phyloP scores from a whole-genome alignment of 2,797 vertebrate genomes.

The Catharus ustulatus region DNA sequence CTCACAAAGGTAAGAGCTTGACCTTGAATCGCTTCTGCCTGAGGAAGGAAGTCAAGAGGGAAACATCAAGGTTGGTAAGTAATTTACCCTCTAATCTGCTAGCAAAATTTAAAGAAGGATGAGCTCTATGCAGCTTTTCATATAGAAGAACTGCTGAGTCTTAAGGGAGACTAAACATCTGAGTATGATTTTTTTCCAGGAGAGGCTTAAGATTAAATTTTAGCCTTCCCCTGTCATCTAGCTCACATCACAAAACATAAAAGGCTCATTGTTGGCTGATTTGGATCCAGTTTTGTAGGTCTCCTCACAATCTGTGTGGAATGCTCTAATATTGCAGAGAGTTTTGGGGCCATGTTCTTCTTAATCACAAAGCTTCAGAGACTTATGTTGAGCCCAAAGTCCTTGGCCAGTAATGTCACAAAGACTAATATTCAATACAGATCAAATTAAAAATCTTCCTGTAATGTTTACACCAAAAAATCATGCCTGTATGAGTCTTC shows the following conservation, averaged over 20 bases:
- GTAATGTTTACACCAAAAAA: not conserved
- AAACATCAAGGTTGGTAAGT: not conserved
- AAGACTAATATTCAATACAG: not conserved
- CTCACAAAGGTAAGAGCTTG: not conserved
- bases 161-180: not conserved
- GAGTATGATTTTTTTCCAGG: not conserved
- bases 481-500: not conserved
- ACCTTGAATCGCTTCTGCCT: not conserved
- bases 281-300: not conserved
- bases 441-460: not conserved
- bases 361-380: not conserved
- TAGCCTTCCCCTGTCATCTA: not conserved
- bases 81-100: not conserved
- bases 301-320: not conserved
- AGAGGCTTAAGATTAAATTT: not conserved
- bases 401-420: not conserved
- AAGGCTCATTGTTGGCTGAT: not conserved
- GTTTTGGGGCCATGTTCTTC: not conserved
- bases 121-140: not conserved
- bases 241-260: not conserved
- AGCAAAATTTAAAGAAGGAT: not conserved
- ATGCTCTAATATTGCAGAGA: not conserved
- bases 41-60: not conserved
- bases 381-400: not conserved
- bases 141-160: not conserved